Evolutionary conservation across 2,113 vertebrate species (phyloP), one percentile per base, ranked within the genome.

Genomic region (Cololabis saira): DNA sequence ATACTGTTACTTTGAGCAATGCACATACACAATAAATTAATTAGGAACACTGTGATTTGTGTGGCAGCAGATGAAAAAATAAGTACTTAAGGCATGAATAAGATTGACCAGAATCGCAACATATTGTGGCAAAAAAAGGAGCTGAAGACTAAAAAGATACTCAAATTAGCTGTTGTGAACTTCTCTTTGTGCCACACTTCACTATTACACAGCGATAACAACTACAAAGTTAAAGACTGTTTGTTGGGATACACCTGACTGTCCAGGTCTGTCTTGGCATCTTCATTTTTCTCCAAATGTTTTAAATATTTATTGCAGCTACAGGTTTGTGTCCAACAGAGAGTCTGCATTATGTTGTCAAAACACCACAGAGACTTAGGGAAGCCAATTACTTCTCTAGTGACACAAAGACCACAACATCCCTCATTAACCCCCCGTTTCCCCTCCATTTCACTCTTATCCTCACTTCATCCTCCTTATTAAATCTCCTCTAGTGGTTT

Each of bases 401-500:
- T 71, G 61, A 40, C 63, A 72, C 52, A 71, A 65, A 66, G 60
- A 70, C n/a, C 67, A 71, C 57, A 70, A 48, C 72, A 61, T 71
- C 71, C 61, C 71, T 82, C 62, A 77, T 73, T 80, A 79, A 55
- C 50, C 48, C 73, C 72, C 76, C 62, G 18, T 74, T 30, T 70
- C 40, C 17, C 47, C 63, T 49, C 57, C 48, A 41, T 54, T 52
- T 49, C 61, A 63, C 51, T 75, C 74, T 80, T 41, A 78, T 81
- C 56, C 63, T 47, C 47, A 43, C 54, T n/a, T 56, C 50, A 59
- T 67, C 17, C 51, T 67, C 57, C 59, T 78, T 64, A 67, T 59
- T 83, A 64, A 77, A 60, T 79, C 72, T 73, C 41, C 58, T 70
- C 57, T 70, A 84, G 88, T 76, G 48, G 60, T 67, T 61, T 50